A percentile compares a stretch with the other conserved stretches of the same genome.
phyloP scores from a whole-genome alignment of 2,113 vertebrate genomes.

The Rattus norvegicus region DNA sequence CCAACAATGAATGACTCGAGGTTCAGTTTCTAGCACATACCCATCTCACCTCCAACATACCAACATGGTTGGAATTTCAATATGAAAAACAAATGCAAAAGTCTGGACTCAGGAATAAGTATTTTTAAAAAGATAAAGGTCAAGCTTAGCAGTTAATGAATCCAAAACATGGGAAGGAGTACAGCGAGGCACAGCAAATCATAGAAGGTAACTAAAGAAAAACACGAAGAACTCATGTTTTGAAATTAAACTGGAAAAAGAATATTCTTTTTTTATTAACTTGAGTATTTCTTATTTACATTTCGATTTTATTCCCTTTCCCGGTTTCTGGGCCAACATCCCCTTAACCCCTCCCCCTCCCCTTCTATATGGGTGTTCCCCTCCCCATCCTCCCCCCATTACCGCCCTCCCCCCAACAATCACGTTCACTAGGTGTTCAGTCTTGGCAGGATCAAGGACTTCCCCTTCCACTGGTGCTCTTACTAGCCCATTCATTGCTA shows the following conservation, averaged over 20 bases:
- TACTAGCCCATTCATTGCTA: no score
- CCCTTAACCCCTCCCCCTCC: no score
- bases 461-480: no score
- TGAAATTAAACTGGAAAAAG: background rate
- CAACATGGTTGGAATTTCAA: background rate
- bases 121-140: background rate
- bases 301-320: no score
- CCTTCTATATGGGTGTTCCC: no score
- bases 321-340: no score
- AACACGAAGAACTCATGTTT: fast-evolving
- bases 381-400: no score
- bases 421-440: no score
- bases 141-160: background rate
- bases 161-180: background rate
- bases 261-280: background rate
- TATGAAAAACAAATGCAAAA: background rate
- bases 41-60: background rate
- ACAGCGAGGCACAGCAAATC: background rate
- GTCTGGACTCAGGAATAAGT: background rate
- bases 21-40: background rate
- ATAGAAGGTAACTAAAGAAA: background rate
- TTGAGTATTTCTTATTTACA: no score
- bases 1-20: background rate
- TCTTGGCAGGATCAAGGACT: no score
- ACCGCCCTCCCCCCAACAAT: no score